Conservation (phyloP, 2,888 invertebrate genomes). For the Tyria jacobaeae region DNA sequence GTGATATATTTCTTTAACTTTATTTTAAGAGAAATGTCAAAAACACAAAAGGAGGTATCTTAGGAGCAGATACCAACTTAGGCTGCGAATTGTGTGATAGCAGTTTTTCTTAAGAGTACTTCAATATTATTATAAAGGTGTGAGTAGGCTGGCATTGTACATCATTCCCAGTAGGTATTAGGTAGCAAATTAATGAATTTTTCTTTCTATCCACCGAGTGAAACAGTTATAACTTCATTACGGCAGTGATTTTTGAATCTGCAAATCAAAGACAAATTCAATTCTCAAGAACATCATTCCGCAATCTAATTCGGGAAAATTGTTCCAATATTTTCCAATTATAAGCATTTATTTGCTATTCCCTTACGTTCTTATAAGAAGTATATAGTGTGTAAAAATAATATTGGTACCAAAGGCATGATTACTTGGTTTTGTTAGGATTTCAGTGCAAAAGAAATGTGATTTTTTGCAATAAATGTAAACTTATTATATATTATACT, state of each 20-base stretch:
- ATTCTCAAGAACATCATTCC: conserved; percentile 4
- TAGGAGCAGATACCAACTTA: not conserved
- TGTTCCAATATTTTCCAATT: conserved; percentile 9
- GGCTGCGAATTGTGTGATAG: not conserved
- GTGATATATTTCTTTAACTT: not conserved
- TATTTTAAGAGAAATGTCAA: not conserved
- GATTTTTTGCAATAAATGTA: conserved; percentile 43
- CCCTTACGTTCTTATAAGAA: not conserved
- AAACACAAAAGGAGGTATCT: not conserved
- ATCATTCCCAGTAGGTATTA: not conserved
- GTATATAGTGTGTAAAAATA: conserved; percentile 8
- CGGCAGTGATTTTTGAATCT: not conserved
- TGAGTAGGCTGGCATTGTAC: not conserved
- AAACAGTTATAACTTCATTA: not conserved
- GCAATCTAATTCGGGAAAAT: not conserved
- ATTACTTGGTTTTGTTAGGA: conserved; percentile 31
- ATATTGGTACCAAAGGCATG: conserved; percentile 48
- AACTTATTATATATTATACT: conserved; percentile 38
- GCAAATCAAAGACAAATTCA: not conserved
- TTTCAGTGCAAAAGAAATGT: conserved; percentile 39
- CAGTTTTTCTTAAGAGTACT: not conserved
- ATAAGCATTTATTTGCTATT: conserved; percentile 17
- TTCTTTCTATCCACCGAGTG: not conserved
- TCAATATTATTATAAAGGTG: not conserved
- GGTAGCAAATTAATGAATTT: not conserved